A percentile compares a stretch with the other conserved stretches of the same genome.
Evolutionary conservation across 2,797 vertebrate species (phyloP).

Genomic region (Argya squamiceps): DNA sequence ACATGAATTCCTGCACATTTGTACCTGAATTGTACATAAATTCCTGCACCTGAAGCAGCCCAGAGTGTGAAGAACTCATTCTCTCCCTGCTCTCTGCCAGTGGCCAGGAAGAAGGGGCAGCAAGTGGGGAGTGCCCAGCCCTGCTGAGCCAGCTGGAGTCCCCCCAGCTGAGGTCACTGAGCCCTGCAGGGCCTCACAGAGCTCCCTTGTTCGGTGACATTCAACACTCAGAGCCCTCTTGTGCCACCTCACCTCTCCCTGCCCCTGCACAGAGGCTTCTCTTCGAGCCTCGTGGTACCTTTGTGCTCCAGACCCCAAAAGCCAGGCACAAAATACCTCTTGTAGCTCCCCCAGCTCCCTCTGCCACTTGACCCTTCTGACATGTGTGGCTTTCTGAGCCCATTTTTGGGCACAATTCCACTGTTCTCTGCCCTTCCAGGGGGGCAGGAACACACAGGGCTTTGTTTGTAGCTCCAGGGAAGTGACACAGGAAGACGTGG

Average conservation of each 20-base stretch:
- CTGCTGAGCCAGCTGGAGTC: not conserved
- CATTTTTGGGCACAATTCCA: not conserved
- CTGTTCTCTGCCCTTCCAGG: not conserved
- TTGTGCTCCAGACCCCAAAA: not conserved
- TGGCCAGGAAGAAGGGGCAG: not conserved
- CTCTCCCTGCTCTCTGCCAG: not conserved
- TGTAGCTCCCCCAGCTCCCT: not conserved
- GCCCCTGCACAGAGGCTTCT: not conserved
- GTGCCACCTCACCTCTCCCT: not conserved
- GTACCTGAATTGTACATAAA: not conserved
- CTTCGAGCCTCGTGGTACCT: not conserved
- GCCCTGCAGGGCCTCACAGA: not conserved
- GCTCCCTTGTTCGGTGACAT: constrained; percentile 21
- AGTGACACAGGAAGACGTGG: not conserved
- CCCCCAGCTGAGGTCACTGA: not conserved
- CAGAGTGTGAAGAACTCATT: rapidly evolving
- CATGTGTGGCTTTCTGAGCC: rapidly evolving
- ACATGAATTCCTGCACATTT: no score
- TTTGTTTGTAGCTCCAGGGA: not conserved
- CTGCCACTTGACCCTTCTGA: not conserved
- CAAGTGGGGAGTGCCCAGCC: not conserved
- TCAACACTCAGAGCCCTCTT: not conserved
- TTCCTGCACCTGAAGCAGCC: rapidly evolving
- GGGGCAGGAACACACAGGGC: not conserved
- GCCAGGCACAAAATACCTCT: not conserved